Conservation (phyloP, 2,888 invertebrate species). For the Nomada lathburiana region DNA sequence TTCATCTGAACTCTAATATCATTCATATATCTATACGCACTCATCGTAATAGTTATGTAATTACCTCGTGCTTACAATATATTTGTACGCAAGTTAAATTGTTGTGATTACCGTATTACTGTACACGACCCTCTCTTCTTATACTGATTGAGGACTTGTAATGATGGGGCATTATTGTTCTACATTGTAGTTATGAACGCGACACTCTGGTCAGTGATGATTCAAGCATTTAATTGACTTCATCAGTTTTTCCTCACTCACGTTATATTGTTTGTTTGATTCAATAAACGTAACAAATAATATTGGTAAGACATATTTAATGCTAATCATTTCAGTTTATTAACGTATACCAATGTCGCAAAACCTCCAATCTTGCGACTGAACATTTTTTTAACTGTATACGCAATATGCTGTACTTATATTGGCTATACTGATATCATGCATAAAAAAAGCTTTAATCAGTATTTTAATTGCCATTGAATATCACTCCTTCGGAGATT, state of each 20-base stretch:
- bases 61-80: background rate
- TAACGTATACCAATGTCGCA: background rate
- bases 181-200: conserved; percentile 17
- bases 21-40: background rate
- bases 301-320: conserved; percentile 9
- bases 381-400: background rate
- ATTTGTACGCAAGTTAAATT: background rate
- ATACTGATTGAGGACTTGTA: conserved; percentile 1
- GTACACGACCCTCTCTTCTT: background rate
- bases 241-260: background rate
- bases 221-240: conserved; percentile 4
- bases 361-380: background rate
- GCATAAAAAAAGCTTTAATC: too few relatives aligned
- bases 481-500: too few relatives aligned
- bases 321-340: conserved; percentile 5
- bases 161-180: conserved; percentile 6
- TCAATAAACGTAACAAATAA: conserved; percentile 1
- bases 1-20: conserved; percentile 1
- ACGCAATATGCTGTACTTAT: background rate
- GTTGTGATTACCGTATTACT: background rate
- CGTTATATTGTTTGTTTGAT: conserved; percentile 8
- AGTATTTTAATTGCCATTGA: too few relatives aligned
- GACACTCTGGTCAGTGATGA: conserved; percentile 5
- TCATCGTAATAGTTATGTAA: conserved; percentile 45
- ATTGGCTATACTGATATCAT: background rate